phyloP scores from a whole-genome alignment of 2,888 invertebrate genomes.

The Tenthredo livida region DNA sequence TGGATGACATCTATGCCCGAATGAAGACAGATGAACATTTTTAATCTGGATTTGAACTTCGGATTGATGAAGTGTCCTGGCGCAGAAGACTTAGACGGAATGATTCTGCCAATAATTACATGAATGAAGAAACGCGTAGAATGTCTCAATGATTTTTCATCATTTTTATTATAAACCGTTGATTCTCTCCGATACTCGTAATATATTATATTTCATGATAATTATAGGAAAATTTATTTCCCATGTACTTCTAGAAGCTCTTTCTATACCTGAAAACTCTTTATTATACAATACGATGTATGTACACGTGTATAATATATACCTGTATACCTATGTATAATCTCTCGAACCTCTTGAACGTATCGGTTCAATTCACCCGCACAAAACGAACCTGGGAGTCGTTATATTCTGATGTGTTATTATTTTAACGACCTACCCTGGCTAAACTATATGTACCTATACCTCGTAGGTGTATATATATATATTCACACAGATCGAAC shows the following conservation, averaged over 20 bases:
- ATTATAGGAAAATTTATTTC: neutral
- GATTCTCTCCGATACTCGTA: neutral
- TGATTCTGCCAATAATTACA: neutral
- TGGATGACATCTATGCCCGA: too few species aligned
- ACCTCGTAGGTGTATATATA: neutral
- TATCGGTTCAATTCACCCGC: conserved; percentile 72
- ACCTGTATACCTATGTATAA: conserved; percentile 47
- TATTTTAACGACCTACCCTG: conserved; percentile 68
- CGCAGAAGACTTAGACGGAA: neutral
- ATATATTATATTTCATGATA: neutral
- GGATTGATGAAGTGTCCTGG: neutral
- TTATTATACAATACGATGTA: neutral
- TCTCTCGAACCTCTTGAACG: conserved; percentile 69
- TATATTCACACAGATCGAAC: neutral
- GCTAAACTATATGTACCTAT: conserved; percentile 25
- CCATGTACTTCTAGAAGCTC: neutral
- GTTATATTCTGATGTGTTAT: conserved; percentile 72
- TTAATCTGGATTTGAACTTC: neutral
- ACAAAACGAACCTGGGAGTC: conserved; percentile 73
- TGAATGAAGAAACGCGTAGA: neutral
- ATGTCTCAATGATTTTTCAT: neutral
- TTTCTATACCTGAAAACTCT: neutral
- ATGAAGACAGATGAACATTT: neutral
- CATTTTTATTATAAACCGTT: neutral
- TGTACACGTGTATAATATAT: conserved; percentile 42